Percentiles rank a stretch among this genome's conserved stretches.
phyloP scores from a whole-genome alignment of 2,888 invertebrate genomes.

The Pollenia amentaria region DNA sequence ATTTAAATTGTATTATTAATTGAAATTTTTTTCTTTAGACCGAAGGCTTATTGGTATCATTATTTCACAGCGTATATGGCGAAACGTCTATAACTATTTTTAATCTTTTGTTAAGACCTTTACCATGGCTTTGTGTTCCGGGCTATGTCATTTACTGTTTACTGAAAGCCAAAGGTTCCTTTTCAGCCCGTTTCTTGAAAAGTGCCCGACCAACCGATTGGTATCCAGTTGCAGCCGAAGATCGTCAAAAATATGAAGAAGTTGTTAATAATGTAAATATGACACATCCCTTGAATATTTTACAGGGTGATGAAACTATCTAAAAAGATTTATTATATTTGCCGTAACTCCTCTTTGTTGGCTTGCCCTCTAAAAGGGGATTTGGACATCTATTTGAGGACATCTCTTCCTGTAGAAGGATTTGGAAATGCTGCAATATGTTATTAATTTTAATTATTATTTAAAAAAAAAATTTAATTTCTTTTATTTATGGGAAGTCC shows the following conservation, averaged over 20 bases:
- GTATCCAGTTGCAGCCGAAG: constrained; percentile 79
- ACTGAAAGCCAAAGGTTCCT: constrained; percentile 31
- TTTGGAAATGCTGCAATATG: too few relatives aligned
- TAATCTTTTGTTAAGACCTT: constrained; percentile 69
- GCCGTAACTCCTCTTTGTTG: too few relatives aligned
- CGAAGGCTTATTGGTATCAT: neutral
- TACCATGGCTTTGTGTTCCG: constrained; percentile 78
- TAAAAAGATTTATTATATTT: too few relatives aligned
- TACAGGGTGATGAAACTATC: neutral
- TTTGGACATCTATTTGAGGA: too few relatives aligned
- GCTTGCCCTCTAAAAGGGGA: too few relatives aligned
- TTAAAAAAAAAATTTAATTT: too few relatives aligned
- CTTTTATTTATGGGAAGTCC: too few relatives aligned
- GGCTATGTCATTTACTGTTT: constrained; percentile 78
- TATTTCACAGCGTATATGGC: neutral
- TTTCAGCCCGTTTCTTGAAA: constrained; percentile 76
- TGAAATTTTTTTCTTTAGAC: neutral
- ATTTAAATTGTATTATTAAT: too few relatives aligned
- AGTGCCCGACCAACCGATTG: constrained; percentile 81
- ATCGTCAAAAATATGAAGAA: constrained; percentile 80
- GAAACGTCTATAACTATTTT: neutral
- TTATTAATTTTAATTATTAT: too few relatives aligned
- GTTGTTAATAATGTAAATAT: constrained; percentile 78
- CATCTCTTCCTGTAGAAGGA: too few relatives aligned
- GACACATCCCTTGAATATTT: constrained; percentile 78